These are phyloP conservation scores for Lepidocolaptes lacrymiger DNA, from an alignment of 2,797 vertebrate species.

Conservation along the genomic window DNA sequence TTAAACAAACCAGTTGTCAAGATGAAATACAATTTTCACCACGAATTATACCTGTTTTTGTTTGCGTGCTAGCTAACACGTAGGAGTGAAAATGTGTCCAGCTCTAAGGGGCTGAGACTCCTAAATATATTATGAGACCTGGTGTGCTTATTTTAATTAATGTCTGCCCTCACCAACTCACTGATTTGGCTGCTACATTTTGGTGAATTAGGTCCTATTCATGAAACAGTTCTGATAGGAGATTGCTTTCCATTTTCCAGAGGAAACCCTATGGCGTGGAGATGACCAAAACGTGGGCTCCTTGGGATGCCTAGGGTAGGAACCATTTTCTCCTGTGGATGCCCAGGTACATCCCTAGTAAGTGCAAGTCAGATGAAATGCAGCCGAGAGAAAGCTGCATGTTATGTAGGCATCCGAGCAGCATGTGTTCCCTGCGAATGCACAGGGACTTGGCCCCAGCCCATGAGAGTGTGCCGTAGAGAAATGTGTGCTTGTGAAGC, in stretches of 20 bases:
- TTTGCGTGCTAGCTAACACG: not conserved
- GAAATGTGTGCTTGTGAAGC: not conserved
- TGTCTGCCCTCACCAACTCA: not conserved
- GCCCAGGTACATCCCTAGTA: not conserved
- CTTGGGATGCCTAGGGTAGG: not conserved
- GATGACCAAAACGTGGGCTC: not conserved
- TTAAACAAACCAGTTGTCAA: not conserved
- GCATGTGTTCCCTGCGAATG: not conserved
- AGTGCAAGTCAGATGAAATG: not conserved
- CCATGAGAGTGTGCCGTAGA: fast-evolving
- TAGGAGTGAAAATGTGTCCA: not conserved
- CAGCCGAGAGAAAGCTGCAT: not conserved
- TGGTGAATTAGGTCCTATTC: not conserved
- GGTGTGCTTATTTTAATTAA: not conserved
- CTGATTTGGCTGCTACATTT: not conserved
- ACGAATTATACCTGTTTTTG: not conserved
- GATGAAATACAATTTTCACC: not conserved
- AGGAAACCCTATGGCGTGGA: not conserved
- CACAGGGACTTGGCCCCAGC: not conserved
- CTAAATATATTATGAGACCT: not conserved
- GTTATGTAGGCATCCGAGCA: not conserved
- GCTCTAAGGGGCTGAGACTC: not conserved
- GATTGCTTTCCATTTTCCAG: not conserved
- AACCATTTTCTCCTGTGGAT: not conserved
- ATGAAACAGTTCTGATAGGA: not conserved